Evolutionary conservation across 2,888 invertebrate genomes (phyloP).

Genomic region (Mesorhabditis belari): DNA sequence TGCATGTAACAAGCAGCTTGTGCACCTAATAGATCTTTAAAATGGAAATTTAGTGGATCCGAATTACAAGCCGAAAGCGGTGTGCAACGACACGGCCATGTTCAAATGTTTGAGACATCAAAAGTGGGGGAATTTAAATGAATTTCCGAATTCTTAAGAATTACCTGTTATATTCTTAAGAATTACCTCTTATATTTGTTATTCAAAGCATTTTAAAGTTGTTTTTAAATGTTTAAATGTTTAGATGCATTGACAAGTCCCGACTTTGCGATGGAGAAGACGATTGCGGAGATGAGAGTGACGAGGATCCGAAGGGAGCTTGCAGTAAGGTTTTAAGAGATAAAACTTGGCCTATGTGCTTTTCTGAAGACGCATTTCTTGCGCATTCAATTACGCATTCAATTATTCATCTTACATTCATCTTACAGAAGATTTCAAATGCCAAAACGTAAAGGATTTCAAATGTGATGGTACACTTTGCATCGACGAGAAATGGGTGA

Average conservation of each 20-base stretch:
- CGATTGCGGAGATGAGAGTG: slow-evolving; percentile 45
- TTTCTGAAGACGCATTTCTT: neutral
- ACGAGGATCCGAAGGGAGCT: slow-evolving; percentile 65
- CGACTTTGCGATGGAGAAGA: slow-evolving; percentile 51
- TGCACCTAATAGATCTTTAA: slow-evolving; percentile 61
- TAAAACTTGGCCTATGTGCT: neutral
- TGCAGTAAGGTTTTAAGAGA: slow-evolving; percentile 59
- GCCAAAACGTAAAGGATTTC: slow-evolving; percentile 14
- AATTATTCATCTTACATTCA: no score
- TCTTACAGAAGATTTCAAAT: slow-evolving; percentile 21
- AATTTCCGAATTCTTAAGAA: no score
- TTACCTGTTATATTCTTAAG: no score
- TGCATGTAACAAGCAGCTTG: no score
- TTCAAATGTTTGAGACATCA: slow-evolving; percentile 62
- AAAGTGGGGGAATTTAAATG: no score
- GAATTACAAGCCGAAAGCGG: slow-evolving; percentile 48
- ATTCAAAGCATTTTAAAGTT: no score
- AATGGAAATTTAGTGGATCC: slow-evolving; percentile 55
- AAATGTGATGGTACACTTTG: slow-evolving; percentile 60
- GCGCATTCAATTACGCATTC: no score
- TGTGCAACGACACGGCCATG: slow-evolving; percentile 53
- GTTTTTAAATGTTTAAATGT: no score
- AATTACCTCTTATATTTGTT: no score
- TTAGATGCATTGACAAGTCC: slow-evolving; percentile 50
- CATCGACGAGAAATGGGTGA: slow-evolving; percentile 65